These are phyloP conservation scores for Pycnomerus fuliginosus DNA, from an alignment of 2,888 invertebrate species.

Conservation along the genomic window DNA sequence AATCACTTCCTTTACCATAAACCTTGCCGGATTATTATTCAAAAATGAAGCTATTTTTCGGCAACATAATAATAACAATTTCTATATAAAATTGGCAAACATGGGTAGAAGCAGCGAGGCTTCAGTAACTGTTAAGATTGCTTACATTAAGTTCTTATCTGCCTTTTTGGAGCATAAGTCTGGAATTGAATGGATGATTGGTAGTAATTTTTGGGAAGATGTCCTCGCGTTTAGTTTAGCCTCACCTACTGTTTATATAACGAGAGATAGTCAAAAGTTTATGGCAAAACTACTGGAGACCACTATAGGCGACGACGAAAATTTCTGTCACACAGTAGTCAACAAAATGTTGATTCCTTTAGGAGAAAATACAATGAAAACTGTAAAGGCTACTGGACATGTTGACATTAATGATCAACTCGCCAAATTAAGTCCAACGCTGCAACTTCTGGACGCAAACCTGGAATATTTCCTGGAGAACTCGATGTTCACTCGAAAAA, in stretches of 20 bases:
- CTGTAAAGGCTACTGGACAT: conserved; percentile 53
- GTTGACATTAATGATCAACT: not conserved
- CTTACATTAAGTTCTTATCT: conserved; percentile 64
- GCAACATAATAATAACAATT: conserved; percentile 55
- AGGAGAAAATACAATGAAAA: too few relatives aligned
- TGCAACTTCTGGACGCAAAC: conserved; percentile 59
- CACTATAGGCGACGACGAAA: conserved; percentile 55
- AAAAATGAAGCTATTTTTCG: conserved; percentile 61
- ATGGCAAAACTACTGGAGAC: conserved; percentile 61
- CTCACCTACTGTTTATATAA: conserved; percentile 71
- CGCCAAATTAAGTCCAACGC: conserved; percentile 57
- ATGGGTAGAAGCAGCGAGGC: conserved; percentile 47
- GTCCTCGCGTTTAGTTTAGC: conserved; percentile 63
- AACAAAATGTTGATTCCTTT: conserved; percentile 60
- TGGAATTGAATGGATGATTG: conserved; percentile 67
- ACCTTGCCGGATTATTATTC: conserved; percentile 62
- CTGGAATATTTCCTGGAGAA: conserved; percentile 49
- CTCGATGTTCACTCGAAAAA: conserved; percentile 48
- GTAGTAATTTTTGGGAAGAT: conserved; percentile 64
- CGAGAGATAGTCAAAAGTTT: conserved; percentile 68
- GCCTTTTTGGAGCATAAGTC: conserved; percentile 62
- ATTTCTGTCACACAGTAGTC: conserved; percentile 53
- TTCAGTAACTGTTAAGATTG: conserved; percentile 65
- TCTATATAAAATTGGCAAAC: conserved; percentile 47
- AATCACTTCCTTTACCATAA: conserved; percentile 60